phyloP scores from a whole-genome alignment of 2,113 vertebrate genomes.

The Phodopus roborovskii region DNA sequence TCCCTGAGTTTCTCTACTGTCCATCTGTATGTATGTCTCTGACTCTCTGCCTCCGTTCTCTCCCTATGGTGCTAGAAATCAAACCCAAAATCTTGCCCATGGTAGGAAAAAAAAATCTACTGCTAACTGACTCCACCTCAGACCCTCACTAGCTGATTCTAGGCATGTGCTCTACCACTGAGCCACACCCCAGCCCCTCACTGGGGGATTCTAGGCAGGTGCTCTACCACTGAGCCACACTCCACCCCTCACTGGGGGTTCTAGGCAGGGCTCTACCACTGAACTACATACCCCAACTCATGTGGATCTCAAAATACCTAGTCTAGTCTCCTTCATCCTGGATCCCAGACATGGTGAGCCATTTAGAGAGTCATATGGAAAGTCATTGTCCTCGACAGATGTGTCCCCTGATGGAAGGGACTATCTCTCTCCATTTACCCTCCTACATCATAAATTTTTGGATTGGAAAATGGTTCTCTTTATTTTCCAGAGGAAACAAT shows the following conservation, averaged over 20 bases:
- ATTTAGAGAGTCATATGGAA: not conserved
- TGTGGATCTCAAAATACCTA: not conserved
- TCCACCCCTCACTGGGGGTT: not conserved
- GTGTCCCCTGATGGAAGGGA: not conserved
- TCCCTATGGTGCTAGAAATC: not conserved
- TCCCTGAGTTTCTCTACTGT: not conserved
- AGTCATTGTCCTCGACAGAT: not conserved
- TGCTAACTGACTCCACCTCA: not conserved
- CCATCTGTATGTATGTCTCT: not conserved
- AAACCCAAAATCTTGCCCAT: not conserved
- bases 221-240: not conserved
- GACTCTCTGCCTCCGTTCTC: not conserved
- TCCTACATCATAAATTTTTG: not conserved
- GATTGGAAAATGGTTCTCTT: not conserved
- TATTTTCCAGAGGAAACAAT: constrained; percentile 24
- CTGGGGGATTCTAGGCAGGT: not conserved
- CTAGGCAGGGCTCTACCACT: not conserved
- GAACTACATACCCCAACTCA: not conserved
- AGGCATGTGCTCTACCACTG: not conserved
- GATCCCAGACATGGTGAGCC: fast-evolving
- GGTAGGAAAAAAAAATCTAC: not conserved
- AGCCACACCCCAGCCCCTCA: not conserved
- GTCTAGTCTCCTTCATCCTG: fast-evolving
- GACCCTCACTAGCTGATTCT: not conserved
- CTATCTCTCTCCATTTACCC: not conserved